Evolutionary conservation across 2,113 vertebrate species (phyloP), one percentile per base, ranked within the genome.

Genomic region (Pongo abelii): DNA sequence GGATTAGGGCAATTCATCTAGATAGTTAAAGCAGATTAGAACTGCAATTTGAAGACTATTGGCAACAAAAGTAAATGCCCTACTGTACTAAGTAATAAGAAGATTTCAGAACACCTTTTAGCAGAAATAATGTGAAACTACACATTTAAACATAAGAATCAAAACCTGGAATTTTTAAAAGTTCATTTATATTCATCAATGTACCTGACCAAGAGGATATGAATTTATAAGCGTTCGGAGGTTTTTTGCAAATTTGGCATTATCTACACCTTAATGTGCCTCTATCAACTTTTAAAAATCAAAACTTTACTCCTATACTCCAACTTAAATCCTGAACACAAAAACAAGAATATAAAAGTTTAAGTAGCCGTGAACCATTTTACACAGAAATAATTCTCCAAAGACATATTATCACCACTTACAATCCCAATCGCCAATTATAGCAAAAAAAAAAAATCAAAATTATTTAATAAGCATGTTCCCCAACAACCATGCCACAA

Each of bases 1-100:
- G 98, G 99, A 99, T 99, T 99, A 99, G 98, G 98, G 98, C 99
- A 99, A 99, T 99, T 99, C 99, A 99, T 99, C 98, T 98, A 99
- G 99, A 99, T 99, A 98, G 99, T 99, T 99, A 99, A 99, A 98
- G 98, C 98, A 99, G 99, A 99, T 99, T 99, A 99, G 98, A 99
- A 98, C 98, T 98, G 98, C 99, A 99, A 98, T 99, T 99, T 98
- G 98, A 99, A 98, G 98, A 98, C 98, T 97, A 98, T 94, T 99
- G 98, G 98, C 98, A 99, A 99, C 98, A 98, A 97, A 98, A 98
- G 98, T 98, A 99, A 99, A 99, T 98, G 98, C 97, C 91, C 98
- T 98, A 99, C 98, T 98, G 98, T 99, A 99, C 98, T 97, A 98
- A 98, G 97, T 98, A 98, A 98, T 98, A 98, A 98, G 98, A 98